These are phyloP conservation scores for Ametastegia equiseti DNA, from an alignment of 2,888 invertebrate species.

Conservation along the genomic window DNA sequence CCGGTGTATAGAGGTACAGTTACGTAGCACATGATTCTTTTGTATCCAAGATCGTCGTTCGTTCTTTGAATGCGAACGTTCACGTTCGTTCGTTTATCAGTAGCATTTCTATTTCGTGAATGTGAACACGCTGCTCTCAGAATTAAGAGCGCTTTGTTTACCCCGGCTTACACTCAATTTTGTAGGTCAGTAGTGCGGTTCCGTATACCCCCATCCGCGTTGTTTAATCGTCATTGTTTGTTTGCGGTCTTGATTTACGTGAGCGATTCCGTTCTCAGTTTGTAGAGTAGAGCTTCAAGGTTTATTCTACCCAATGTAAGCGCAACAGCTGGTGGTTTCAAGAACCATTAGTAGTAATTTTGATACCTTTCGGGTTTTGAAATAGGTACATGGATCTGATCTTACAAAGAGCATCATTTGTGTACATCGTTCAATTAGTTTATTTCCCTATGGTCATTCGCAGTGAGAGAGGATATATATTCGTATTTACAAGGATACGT, in stretches of 20 bases:
- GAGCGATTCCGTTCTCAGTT: conserved; percentile 17
- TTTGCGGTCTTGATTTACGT: conserved; percentile 40
- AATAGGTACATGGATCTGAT: neutral
- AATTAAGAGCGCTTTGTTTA: conserved; percentile 35
- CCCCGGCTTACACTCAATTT: conserved; percentile 22
- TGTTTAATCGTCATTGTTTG: conserved; percentile 32
- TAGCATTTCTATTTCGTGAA: conserved; percentile 36
- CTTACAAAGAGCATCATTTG: neutral
- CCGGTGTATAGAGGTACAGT: conserved; percentile 30
- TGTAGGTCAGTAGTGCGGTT: conserved; percentile 30
- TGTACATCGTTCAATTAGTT: neutral
- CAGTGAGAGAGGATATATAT: neutral
- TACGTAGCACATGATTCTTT: conserved; percentile 41
- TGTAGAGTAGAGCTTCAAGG: conserved; percentile 17
- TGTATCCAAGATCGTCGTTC: conserved; percentile 32
- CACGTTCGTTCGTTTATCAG: conserved; percentile 38
- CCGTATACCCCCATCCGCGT: neutral
- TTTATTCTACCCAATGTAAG: conserved; percentile 15
- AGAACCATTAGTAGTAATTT: neutral
- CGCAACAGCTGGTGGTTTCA: conserved; percentile 1
- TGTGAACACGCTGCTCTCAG: neutral
- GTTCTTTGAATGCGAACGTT: conserved; percentile 35
- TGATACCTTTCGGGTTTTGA: neutral
- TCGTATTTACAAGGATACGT: neutral
- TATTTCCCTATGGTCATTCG: neutral